Percentiles rank a stretch among this genome's conserved stretches.
phyloP scores from a whole-genome alignment of 2,888 invertebrate species.

The Xiphydria camelus region DNA sequence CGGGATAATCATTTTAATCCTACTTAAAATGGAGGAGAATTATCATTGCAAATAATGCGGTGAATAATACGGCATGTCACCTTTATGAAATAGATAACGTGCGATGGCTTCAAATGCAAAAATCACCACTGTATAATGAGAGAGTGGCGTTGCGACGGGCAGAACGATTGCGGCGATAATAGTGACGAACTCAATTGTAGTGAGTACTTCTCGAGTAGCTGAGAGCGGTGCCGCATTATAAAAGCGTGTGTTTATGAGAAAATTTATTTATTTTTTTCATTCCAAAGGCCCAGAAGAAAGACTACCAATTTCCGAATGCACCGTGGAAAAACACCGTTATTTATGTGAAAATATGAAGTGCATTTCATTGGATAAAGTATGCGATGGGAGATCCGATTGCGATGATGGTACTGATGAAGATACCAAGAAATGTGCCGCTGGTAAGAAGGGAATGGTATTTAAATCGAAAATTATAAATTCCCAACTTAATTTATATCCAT shows the following conservation, averaged over 20 bases:
- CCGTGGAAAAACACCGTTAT: constrained; percentile 58
- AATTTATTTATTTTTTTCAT: constrained; percentile 20
- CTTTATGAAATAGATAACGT: constrained; percentile 46
- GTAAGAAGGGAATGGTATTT: constrained; percentile 21
- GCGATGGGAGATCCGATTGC: constrained; percentile 64
- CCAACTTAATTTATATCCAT: not conserved
- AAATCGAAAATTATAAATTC: not conserved
- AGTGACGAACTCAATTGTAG: constrained; percentile 49
- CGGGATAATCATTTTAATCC: constrained; percentile 10
- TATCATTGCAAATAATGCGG: too few species aligned
- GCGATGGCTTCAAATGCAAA: constrained; percentile 67
- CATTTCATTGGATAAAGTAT: constrained; percentile 60
- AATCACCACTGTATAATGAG: constrained; percentile 62
- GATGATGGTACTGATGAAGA: constrained; percentile 69
- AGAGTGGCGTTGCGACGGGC: constrained; percentile 63
- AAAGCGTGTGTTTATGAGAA: not conserved
- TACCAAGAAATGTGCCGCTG: constrained; percentile 46
- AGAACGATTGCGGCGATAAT: constrained; percentile 63
- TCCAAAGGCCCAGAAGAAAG: constrained; percentile 59
- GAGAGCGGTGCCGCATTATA: too few species aligned
- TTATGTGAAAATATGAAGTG: constrained; percentile 63
- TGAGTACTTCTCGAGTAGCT: too few species aligned
- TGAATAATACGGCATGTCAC: not conserved
- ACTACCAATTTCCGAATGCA: constrained; percentile 60
- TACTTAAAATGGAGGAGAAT: not conserved